These are phyloP conservation scores for Heliocidaris erythrogramma DNA, from an alignment of 35 echinoderm and acorn worm genomes.

Conservation along the genomic window DNA sequence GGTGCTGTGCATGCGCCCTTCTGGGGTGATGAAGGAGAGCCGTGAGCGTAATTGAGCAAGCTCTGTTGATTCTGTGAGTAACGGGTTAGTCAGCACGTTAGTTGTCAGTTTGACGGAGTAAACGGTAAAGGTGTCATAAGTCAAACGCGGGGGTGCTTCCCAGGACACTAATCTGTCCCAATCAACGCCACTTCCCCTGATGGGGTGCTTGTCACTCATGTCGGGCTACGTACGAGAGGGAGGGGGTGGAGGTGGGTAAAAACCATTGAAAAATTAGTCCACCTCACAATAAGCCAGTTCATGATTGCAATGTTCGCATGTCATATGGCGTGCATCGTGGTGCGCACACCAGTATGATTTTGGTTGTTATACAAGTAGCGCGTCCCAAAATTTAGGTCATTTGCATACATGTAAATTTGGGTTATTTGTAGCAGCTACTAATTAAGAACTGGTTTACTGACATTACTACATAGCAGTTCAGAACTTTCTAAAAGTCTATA, in stretches of 20 bases:
- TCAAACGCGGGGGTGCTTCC: background rate
- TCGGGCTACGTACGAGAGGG: background rate
- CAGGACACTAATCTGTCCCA: background rate
- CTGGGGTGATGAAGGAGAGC: background rate
- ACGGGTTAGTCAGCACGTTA: conserved; percentile 18
- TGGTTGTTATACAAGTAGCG: too few species aligned
- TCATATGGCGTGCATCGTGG: too few species aligned
- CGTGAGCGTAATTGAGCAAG: background rate
- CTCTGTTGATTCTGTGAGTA: conserved; percentile 6
- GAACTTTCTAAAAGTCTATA: too few species aligned
- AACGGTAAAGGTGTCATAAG: background rate
- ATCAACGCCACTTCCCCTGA: conserved; percentile 29
- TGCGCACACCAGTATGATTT: too few species aligned
- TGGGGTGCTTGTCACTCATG: conserved; percentile 8
- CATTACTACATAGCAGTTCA: too few species aligned
- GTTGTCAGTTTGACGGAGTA: background rate
- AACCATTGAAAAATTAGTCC: background rate
- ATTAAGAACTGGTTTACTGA: too few species aligned
- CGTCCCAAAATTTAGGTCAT: too few species aligned
- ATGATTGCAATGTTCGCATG: too few species aligned
- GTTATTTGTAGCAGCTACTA: too few species aligned
- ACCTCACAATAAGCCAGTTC: background rate
- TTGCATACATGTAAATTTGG: too few species aligned
- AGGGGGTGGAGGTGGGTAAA: background rate
- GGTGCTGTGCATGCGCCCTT: background rate